These are phyloP conservation scores for Zelleria hepariella DNA, from an alignment of 2,888 invertebrate genomes.

Conservation along the genomic window DNA sequence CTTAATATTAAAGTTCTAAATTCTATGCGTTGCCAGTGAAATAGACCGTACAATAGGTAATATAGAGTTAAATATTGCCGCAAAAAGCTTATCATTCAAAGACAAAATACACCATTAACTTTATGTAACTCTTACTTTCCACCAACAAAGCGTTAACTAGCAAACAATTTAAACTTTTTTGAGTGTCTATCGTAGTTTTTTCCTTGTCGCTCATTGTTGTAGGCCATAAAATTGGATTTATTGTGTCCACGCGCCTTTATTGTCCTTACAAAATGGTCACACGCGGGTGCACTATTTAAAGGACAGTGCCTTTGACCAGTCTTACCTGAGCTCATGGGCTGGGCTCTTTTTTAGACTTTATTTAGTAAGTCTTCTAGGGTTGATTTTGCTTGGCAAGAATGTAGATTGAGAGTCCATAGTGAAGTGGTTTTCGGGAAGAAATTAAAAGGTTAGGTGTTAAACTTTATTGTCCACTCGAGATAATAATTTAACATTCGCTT, in stretches of 20 bases:
- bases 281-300: background rate
- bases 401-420: background rate
- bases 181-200: slow-evolving; percentile 5
- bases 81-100: background rate
- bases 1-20: too few relatives aligned
- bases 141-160: background rate
- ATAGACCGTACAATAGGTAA: too few relatives aligned
- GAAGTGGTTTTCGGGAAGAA: slow-evolving; percentile 18
- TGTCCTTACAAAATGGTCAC: background rate
- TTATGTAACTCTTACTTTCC: background rate
- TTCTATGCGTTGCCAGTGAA: too few relatives aligned
- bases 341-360: background rate
- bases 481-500: slow-evolving; percentile 26
- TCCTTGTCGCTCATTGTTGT: slow-evolving; percentile 10
- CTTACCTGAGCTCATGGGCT: background rate
- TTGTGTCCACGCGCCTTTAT: slow-evolving; percentile 41
- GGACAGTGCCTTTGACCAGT: background rate
- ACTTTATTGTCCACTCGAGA: slow-evolving; percentile 30
- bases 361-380: background rate
- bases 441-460: slow-evolving; percentile 40
- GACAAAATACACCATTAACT: background rate
- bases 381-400: background rate
- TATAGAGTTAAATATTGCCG: too few relatives aligned
- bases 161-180: background rate
- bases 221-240: slow-evolving; percentile 60